Base-by-base conservation (phyloP, 2,113 vertebrate genomes). In the Pipa parva region DNA sequence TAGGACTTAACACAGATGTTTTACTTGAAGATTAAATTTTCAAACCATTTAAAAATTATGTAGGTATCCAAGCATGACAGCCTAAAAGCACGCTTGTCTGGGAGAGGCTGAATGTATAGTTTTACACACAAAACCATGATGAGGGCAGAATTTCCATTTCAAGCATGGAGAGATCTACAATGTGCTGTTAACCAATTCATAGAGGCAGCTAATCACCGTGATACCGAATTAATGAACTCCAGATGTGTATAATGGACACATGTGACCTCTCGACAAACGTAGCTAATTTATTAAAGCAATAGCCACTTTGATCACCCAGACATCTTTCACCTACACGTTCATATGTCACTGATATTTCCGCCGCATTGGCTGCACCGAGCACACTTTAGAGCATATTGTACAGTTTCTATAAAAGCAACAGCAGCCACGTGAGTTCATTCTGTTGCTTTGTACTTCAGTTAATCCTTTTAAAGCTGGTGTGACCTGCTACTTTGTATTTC, bases 1-100 rank as follows among this genome's bases (percentile, higher is more conserved):
- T 49, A 21, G 25, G 66, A 37, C 48, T 61, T 70, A 29, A 54
- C 66, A 42, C 66, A 70, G 66, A 61, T 70, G 57, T 61, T 70
- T 70, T 60, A 61, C 39, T 59, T 52, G 57, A 61, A 70, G 66
- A 70, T 70, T 60, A 70, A 39, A 70, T 61, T 70, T 61, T 70
- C 36, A 60, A 70, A 61, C 66, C 66, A 70, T 70, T 70, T 61
- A 70, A 45, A 61, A 60, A 61, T 70, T 60, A 61, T 61, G 52
- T 45, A 60, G 57, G 58, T 61, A 45, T 61, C 59, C 66, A 70
- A 39, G 66, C 66, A 70, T 70, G 66, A 70, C 66, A 22, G 57
- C 49, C 57, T 48, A 54, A 59, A 29, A 61, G 57, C 66, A 70
- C 57, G 57, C 24, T 45, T n/a, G 24, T 52, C 66, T 61, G 36